Percentiles rank a stretch among this genome's conserved stretches.
These are phyloP conservation scores for Ericerus pela DNA, from an alignment of 1,140 invertebrate genomes.

Conservation along the genomic window DNA sequence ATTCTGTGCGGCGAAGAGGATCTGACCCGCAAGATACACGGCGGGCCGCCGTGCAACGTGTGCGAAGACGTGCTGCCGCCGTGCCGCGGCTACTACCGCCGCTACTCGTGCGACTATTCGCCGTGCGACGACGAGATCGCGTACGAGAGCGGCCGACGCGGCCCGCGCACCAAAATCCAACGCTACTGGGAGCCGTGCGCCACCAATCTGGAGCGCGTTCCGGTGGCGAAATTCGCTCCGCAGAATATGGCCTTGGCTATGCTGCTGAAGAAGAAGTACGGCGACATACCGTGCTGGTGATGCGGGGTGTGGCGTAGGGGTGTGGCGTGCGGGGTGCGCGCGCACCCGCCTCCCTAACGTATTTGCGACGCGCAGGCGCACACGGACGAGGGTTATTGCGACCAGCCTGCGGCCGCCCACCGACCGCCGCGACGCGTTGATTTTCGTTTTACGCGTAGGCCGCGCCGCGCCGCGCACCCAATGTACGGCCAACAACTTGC, in stretches of 20 bases:
- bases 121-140: not conserved
- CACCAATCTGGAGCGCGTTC: not conserved
- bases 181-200: not conserved
- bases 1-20: not conserved
- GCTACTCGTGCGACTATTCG: not conserved
- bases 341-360: no score
- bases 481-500: no score
- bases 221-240: not conserved
- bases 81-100: not conserved
- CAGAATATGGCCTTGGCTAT: conserved; percentile 6
- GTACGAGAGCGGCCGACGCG: not conserved
- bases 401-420: no score
- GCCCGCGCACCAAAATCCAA: not conserved
- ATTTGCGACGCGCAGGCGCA: no score
- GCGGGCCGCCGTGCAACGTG: not conserved
- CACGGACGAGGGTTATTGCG: no score
- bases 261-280: no score
- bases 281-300: no score
- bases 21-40: not conserved
- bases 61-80: not conserved
- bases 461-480: no score
- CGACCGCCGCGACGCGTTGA: no score
- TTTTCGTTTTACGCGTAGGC: no score
- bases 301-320: no score
- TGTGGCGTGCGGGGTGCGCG: no score